Conservation (phyloP, 2,797 vertebrate species). For the Thripadectes ignobilis region DNA sequence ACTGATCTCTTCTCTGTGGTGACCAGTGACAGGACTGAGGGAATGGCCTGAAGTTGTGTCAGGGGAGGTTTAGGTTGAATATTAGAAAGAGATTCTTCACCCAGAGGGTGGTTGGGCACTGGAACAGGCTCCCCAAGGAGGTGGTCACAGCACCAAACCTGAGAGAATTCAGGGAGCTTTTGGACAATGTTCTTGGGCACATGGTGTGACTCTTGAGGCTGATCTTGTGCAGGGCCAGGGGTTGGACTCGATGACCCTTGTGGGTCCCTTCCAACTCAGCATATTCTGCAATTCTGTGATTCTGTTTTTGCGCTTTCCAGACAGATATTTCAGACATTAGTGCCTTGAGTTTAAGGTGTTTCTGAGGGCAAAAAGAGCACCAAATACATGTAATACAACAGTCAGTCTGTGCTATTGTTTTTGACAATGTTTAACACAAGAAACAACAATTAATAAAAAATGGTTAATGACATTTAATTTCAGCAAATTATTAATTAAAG, state of each 20-base stretch:
- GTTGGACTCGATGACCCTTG: neutral
- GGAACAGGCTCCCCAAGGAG: neutral
- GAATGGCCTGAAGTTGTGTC: too few species aligned
- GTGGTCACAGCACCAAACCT: neutral
- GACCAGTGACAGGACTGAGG: too few species aligned
- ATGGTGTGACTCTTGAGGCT: neutral
- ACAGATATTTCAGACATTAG: neutral
- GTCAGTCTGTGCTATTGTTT: neutral
- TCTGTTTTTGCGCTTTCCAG: neutral
- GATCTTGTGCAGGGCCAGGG: neutral
- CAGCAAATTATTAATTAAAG: neutral
- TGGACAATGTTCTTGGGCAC: neutral
- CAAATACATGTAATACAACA: neutral
- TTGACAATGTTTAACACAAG: neutral
- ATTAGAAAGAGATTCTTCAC: too few species aligned
- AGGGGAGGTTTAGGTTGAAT: too few species aligned
- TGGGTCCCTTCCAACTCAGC: neutral
- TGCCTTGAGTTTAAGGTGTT: neutral
- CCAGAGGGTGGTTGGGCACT: neutral
- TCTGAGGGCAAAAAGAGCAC: neutral
- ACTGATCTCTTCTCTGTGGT: neutral
- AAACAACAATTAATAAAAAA: neutral
- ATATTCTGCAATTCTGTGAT: neutral
- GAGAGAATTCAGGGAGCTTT: neutral
- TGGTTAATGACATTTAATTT: neutral